phyloP scores from a whole-genome alignment of 2,888 invertebrate species.

The Chesias legatella region DNA sequence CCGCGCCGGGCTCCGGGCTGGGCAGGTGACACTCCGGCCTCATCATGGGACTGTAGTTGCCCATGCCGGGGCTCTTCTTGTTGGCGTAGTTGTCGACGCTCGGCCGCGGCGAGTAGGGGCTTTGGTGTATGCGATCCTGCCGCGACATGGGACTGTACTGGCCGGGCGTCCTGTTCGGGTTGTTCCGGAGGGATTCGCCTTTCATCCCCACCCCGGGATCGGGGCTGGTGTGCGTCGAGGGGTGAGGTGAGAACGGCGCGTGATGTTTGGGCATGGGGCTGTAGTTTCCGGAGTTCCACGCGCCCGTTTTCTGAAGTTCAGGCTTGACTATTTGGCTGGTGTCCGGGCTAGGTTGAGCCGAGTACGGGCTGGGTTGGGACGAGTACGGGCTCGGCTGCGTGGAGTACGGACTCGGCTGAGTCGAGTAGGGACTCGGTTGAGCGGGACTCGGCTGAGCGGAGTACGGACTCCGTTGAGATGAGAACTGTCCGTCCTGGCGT shows the following conservation, averaged over 20 bases:
- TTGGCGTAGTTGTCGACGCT: slow-evolving; percentile 62
- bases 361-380: slow-evolving; percentile 72
- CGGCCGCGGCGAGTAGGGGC: slow-evolving; percentile 69
- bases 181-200: slow-evolving; percentile 50
- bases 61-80: slow-evolving; percentile 67
- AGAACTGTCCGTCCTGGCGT: slow-evolving; percentile 65
- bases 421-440: slow-evolving; percentile 72
- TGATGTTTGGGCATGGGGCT: slow-evolving; percentile 75
- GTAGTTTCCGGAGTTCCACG: slow-evolving; percentile 71
- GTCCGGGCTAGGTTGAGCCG: slow-evolving; percentile 72
- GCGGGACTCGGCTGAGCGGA: slow-evolving; percentile 69
- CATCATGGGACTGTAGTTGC: slow-evolving; percentile 68
- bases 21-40: slow-evolving; percentile 65
- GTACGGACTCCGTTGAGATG: slow-evolving; percentile 72
- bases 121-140: slow-evolving; percentile 63
- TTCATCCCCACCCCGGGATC: slow-evolving; percentile 63
- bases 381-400: slow-evolving; percentile 72
- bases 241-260: slow-evolving; percentile 68
- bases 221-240: slow-evolving; percentile 68
- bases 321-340: slow-evolving; percentile 71
- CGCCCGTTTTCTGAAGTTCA: slow-evolving; percentile 60
- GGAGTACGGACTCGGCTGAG: slow-evolving; percentile 70
- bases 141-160: slow-evolving; percentile 73
- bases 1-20: slow-evolving; percentile 57
- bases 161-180: slow-evolving; percentile 62